Evolutionary conservation across 2,797 vertebrate genomes (phyloP).

Genomic region (Sebastes hubbsi): DNA sequence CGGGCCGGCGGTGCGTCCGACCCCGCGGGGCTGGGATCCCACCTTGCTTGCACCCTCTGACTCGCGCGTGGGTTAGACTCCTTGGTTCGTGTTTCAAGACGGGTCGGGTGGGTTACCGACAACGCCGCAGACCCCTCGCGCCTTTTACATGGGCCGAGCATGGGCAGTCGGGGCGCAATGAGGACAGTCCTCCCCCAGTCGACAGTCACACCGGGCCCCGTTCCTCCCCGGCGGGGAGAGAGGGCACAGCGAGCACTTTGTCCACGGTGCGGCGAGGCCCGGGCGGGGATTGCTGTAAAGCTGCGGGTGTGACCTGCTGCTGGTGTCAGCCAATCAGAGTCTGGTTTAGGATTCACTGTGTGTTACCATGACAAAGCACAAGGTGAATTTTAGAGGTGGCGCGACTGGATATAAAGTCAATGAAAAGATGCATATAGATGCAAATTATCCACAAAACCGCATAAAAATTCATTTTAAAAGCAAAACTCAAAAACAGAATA

Average conservation of each 20-base stretch:
- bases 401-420: not conserved
- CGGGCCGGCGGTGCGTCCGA: rapidly evolving
- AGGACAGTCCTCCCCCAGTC: too few species aligned
- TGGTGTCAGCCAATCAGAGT: not conserved
- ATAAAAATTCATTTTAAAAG: not conserved
- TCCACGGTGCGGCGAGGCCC: too few species aligned
- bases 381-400: too few species aligned
- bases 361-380: not conserved
- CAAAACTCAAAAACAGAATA: not conserved
- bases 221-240: rapidly evolving
- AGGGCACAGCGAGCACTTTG: too few species aligned
- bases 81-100: too few species aligned
- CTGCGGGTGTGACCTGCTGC: not conserved
- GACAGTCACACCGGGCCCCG: rapidly evolving
- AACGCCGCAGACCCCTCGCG: too few species aligned
- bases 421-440: not conserved
- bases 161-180: too few species aligned
- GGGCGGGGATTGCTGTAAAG: rapidly evolving
- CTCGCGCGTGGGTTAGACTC: rapidly evolving
- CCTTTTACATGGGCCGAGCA: too few species aligned
- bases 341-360: not conserved
- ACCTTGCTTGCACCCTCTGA: too few species aligned
- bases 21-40: too few species aligned
- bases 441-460: not conserved
- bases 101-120: too few species aligned